phyloP scores from a whole-genome alignment of 1,140 invertebrate genomes.

The Mycetomoellerius zeteki region DNA sequence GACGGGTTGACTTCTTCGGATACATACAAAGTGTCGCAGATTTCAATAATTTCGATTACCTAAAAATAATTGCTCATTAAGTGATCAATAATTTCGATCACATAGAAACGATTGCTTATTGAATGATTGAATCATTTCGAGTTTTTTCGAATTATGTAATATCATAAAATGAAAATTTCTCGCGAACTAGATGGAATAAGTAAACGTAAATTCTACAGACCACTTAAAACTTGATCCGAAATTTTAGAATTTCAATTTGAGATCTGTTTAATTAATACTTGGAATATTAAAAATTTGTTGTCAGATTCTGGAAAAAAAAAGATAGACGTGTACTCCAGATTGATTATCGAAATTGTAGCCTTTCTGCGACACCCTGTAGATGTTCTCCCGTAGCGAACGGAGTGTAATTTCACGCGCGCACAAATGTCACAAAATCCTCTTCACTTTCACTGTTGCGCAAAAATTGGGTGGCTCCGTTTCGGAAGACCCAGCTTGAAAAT shows the following conservation, averaged over 20 bases:
- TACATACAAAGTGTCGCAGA: neutral
- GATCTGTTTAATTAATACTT: neutral
- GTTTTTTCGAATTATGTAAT: neutral
- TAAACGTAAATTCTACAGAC: neutral
- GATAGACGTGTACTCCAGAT: neutral
- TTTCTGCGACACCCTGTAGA: constrained; percentile 19
- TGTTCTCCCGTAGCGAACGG: neutral
- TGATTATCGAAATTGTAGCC: neutral
- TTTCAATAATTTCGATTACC: neutral
- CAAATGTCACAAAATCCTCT: constrained; percentile 81
- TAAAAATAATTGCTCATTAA: neutral
- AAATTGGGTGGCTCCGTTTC: constrained; percentile 59
- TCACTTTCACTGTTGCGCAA: constrained; percentile 84
- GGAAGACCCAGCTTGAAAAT: neutral
- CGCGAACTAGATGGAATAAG: neutral
- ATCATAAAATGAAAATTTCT: constrained; percentile 2
- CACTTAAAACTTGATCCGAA: constrained; percentile 8
- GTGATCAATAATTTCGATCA: neutral
- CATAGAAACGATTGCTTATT: neutral
- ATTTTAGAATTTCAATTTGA: neutral
- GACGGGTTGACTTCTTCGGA: too few relatives aligned
- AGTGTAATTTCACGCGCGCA: constrained; percentile 63
- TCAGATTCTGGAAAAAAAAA: neutral
- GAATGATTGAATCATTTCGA: neutral
- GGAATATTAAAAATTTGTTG: neutral